Percentiles rank a stretch among this genome's conserved stretches.
Conservation (phyloP, 2,113 vertebrate genomes). For the Egretta garzetta region DNA sequence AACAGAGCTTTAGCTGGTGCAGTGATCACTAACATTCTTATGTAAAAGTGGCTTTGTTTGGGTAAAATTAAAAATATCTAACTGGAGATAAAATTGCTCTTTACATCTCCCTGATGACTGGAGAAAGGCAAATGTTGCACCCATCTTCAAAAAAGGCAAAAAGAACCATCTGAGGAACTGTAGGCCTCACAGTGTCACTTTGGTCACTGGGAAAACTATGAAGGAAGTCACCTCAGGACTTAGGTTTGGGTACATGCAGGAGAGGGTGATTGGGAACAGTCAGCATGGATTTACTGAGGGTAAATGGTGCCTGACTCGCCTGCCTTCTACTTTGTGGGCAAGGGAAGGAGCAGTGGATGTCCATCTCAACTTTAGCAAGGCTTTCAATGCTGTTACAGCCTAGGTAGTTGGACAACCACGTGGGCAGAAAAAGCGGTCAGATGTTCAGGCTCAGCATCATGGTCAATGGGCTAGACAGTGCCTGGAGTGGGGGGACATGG, state of each 20-base stretch:
- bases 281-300: neutral
- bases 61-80: neutral
- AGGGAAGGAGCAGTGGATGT: neutral
- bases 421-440: neutral
- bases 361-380: neutral
- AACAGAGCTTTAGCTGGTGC: neutral
- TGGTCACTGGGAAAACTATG: neutral
- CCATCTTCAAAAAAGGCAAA: neutral
- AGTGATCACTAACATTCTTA: neutral
- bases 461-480: too few species aligned
- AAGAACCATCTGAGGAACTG: neutral
- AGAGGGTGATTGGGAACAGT: neutral
- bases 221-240: fast-evolving
- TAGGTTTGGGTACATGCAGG: neutral
- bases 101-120: neutral
- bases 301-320: neutral
- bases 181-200: neutral
- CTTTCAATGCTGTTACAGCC: neutral
- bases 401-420: fast-evolving
- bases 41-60: neutral
- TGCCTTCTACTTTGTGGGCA: neutral
- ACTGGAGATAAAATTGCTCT: neutral
- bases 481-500: too few species aligned
- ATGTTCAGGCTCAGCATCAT: neutral
- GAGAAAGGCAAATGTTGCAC: neutral